phyloP scores from a whole-genome alignment of 2,113 vertebrate species.

The Neolamprologus fasciatus region DNA sequence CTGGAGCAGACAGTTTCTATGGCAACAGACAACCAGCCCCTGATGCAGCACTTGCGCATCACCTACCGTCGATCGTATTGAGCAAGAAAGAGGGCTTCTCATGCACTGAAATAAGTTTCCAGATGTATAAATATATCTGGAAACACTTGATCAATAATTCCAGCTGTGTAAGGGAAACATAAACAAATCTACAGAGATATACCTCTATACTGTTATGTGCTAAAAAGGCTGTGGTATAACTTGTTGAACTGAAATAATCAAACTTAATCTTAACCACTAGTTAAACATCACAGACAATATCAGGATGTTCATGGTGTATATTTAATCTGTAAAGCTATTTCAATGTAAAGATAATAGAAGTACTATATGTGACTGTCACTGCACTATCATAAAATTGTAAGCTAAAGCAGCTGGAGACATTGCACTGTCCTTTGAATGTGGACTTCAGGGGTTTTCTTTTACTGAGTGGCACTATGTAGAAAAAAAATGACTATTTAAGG shows the following conservation, averaged over 20 bases:
- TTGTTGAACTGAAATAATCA: neutral
- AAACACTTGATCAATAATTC: neutral
- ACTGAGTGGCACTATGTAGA: neutral
- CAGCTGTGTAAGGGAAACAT: neutral
- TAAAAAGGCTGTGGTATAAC: neutral
- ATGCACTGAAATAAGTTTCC: neutral
- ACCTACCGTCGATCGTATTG: conserved; percentile 76
- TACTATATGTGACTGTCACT: neutral
- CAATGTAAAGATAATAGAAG: neutral
- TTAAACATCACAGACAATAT: neutral
- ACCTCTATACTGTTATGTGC: neutral
- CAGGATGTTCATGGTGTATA: neutral
- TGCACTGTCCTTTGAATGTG: neutral
- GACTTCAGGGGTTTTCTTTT: neutral
- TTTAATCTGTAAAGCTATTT: neutral
- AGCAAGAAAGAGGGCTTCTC: neutral
- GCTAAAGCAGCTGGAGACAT: neutral
- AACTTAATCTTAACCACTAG: neutral
- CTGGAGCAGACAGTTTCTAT: conserved; percentile 94
- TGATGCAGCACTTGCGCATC: conserved; percentile 86
- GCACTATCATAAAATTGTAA: neutral
- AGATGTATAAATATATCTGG: neutral
- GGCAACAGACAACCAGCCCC: conserved; percentile 85
- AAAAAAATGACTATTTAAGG: neutral
- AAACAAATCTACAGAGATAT: neutral